Evolutionary conservation across 2,797 vertebrate genomes (phyloP).

Genomic region (Muscicapa striata): DNA sequence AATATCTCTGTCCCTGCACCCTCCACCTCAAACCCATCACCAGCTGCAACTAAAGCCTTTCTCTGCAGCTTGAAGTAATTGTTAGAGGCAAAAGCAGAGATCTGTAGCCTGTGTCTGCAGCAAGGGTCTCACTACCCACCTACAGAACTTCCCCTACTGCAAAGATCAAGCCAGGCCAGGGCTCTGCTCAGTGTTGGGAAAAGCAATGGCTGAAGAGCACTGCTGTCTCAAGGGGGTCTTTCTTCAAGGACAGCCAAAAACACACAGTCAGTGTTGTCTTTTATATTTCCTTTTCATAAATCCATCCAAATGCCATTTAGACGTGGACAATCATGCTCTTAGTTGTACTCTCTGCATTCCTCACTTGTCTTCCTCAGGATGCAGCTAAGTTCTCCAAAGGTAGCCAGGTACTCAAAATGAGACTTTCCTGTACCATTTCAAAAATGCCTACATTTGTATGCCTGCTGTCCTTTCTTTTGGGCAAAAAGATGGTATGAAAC

Average conservation of each 20-base stretch:
- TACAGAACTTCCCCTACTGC: not conserved
- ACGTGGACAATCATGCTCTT: not conserved
- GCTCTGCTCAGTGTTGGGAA: not conserved
- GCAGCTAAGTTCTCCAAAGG: not conserved
- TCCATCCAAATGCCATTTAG: not conserved
- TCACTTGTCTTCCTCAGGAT: not conserved
- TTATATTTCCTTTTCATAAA: not conserved
- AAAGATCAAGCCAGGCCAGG: not conserved
- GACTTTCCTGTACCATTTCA: not conserved
- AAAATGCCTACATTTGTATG: not conserved
- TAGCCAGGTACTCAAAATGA: not conserved
- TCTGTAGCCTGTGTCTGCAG: not conserved
- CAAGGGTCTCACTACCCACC: too few species aligned
- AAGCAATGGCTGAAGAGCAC: not conserved
- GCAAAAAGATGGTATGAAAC: not conserved
- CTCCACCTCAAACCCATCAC: not conserved
- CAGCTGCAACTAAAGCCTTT: not conserved
- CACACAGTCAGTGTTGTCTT: accelerated
- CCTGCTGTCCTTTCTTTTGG: not conserved
- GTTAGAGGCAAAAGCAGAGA: not conserved
- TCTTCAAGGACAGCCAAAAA: not conserved
- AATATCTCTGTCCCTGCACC: not conserved
- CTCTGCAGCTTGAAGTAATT: not conserved
- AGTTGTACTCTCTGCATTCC: not conserved
- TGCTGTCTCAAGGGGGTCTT: not conserved